Evolutionary conservation across 2,888 invertebrate genomes (phyloP), one percentile per base, ranked within the genome.

Genomic region (Leucozona laternaria): DNA sequence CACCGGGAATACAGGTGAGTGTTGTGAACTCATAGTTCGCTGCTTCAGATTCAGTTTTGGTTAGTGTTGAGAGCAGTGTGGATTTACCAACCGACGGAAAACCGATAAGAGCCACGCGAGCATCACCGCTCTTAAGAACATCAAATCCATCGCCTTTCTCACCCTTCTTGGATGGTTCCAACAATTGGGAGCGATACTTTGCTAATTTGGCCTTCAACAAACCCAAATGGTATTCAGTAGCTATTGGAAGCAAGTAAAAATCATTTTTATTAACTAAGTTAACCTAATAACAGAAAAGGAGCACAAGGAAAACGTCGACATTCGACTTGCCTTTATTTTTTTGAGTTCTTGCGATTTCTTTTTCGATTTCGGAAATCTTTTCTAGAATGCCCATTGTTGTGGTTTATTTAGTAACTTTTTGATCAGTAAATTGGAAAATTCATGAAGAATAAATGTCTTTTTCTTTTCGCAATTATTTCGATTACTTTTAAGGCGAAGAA

Each of bases 1-100:
- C 99, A 70, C 99, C 99, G 4, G 99, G 99, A 90, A 99, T 99
- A 93, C 99, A 99, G 10, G 99, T 99, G 79, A 99, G 93, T 0
- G 99, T 99, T 87, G 99, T 99, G 93, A 99, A 99, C 93, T 99
- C 99, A 92, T 99, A 99, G 84, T 96, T 97, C 1, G 99, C 99
- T 2, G 97, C 97, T 93, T 99, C 99, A 70, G 98, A 98, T 93
- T 98, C 97, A 5, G 99, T 99, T 92, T 97, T 97, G 0, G 99
- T 99, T 90, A 99, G 93, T 0, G 98, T 98, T 89, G 97, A 98
- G 86, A 99, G 93, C 75, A 99, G 93, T 0, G 99, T 99, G 0
- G 99, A 99, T 96, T 92, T 92, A 79, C 92, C 92, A 79, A 92
- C 92, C 13, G 99, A 99, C 8, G 99, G 99, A 92, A 99, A 99